phyloP scores from a whole-genome alignment of 2,797 vertebrate genomes.

The Mormyrops boulengeri region DNA sequence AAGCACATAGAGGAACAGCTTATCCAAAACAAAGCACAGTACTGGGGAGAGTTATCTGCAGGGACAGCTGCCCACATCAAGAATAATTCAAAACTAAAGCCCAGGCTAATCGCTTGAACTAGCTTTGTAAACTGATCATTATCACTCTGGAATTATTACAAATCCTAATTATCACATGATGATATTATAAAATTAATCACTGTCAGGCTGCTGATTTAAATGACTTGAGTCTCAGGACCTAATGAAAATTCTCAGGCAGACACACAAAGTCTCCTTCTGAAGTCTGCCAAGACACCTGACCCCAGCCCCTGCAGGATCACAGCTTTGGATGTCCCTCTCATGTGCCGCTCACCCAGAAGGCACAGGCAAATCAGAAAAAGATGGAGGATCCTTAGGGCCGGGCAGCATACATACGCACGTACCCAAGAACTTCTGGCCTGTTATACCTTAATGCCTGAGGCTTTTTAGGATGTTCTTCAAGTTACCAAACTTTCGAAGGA shows the following conservation, averaged over 20 bases:
- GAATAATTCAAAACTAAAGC: neutral
- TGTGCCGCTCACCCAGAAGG: neutral
- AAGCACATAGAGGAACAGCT: neutral
- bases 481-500: neutral
- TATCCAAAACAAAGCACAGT: neutral
- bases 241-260: neutral
- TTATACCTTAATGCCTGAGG: neutral
- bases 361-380: neutral
- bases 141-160: neutral
- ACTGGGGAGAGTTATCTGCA: neutral
- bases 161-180: slow-evolving; percentile 7
- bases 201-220: slow-evolving; percentile 5
- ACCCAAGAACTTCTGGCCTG: neutral
- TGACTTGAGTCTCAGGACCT: neutral
- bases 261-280: neutral
- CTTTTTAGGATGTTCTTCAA: neutral
- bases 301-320: neutral
- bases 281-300: neutral
- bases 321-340: neutral
- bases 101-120: neutral
- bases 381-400: neutral
- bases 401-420: neutral
- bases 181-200: neutral
- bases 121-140: slow-evolving; percentile 19
- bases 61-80: neutral